Evolutionary conservation across 2,888 invertebrate genomes (phyloP).

Genomic region (Drosophila lacicola): DNA sequence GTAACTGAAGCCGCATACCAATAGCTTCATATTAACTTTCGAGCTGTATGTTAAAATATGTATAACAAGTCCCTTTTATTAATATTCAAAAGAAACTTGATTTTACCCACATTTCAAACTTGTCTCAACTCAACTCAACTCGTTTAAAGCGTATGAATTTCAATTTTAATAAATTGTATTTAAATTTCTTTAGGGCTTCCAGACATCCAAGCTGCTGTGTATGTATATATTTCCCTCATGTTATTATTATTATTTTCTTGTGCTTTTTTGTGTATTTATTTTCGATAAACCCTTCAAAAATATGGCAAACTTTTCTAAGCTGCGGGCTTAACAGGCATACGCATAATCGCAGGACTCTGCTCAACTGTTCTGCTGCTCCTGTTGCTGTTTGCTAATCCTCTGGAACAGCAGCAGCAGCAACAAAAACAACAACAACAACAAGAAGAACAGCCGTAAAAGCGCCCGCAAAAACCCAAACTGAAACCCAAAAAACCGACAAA

Average conservation of each 20-base stretch:
- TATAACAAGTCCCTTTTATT: too few species aligned
- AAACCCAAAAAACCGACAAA: constrained; percentile 51
- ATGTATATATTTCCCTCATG: constrained; percentile 14
- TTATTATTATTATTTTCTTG: constrained; percentile 3
- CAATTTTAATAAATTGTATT: constrained; percentile 5
- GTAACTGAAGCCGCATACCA: too few species aligned
- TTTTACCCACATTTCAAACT: too few species aligned
- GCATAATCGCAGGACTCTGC: constrained; percentile 53
- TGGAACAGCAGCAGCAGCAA: constrained; percentile 14
- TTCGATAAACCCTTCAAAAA: constrained; percentile 53
- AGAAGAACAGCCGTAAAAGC: constrained; percentile 25
- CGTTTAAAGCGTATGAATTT: background rate
- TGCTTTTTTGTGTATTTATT: constrained; percentile 7
- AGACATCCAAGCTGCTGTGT: constrained; percentile 19
- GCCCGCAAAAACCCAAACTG: constrained; percentile 61
- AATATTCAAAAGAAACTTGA: too few species aligned
- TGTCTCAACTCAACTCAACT: too few species aligned
- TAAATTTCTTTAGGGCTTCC: background rate
- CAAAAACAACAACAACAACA: background rate
- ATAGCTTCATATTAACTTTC: too few species aligned
- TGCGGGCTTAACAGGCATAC: constrained; percentile 58
- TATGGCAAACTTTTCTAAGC: constrained; percentile 59
- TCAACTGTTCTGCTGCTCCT: background rate
- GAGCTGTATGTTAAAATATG: too few species aligned
- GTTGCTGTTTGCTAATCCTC: constrained; percentile 44